A percentile compares a stretch with the other conserved stretches of the same genome.
Conservation (phyloP, 2,888 invertebrate genomes). For the Pomacea canaliculata region DNA sequence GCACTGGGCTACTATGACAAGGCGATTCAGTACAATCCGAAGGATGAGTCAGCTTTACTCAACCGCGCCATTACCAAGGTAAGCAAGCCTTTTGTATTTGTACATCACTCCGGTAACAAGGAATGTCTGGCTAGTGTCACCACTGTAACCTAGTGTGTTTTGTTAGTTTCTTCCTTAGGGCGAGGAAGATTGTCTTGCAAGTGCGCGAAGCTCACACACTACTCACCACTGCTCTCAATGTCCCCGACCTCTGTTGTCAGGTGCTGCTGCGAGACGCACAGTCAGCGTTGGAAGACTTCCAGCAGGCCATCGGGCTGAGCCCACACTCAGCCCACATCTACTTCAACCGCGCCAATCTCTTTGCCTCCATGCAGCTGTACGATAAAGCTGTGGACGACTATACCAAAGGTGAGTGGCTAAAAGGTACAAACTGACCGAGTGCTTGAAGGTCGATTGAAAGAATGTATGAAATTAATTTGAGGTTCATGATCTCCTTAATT, state of each 20-base stretch:
- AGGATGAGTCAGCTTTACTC: slow-evolving; percentile 67
- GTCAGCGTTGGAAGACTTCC: slow-evolving; percentile 67
- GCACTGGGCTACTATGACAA: slow-evolving; percentile 64
- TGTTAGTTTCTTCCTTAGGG: too few relatives aligned
- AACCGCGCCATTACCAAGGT: slow-evolving; percentile 69
- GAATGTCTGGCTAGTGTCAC: too few relatives aligned
- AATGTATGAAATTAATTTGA: not conserved
- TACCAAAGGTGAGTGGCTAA: slow-evolving; percentile 54
- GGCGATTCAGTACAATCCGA: slow-evolving; percentile 58
- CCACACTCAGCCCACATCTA: slow-evolving; percentile 68
- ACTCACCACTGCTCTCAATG: too few relatives aligned
- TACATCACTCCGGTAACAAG: too few relatives aligned
- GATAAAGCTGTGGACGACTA: slow-evolving; percentile 66
- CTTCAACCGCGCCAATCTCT: slow-evolving; percentile 68
- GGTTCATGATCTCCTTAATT: too few relatives aligned
- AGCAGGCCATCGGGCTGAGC: slow-evolving; percentile 60
- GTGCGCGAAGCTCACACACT: too few relatives aligned
- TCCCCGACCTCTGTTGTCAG: slow-evolving; percentile 35
- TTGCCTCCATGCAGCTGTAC: slow-evolving; percentile 60
- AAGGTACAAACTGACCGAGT: not conserved
- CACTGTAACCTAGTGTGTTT: too few relatives aligned
- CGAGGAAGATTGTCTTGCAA: too few relatives aligned
- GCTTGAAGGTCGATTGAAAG: not conserved
- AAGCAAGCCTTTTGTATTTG: slow-evolving; percentile 4
- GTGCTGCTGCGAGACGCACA: slow-evolving; percentile 63